Base-by-base conservation (phyloP, 2,113 vertebrate genomes). In the Tapirus terrestris region DNA sequence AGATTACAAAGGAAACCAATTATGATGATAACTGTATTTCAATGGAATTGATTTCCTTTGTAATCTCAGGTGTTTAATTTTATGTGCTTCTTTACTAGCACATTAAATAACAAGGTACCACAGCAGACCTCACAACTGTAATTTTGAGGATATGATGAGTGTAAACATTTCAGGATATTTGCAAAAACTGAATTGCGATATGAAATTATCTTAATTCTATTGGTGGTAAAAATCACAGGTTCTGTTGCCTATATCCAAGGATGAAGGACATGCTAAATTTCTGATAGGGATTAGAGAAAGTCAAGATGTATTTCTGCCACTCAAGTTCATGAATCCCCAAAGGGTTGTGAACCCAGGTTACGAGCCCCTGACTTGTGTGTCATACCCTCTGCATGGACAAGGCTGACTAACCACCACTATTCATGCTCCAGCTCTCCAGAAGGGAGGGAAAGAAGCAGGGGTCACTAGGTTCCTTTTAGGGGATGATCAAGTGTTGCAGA, bases 1-100 rank as follows among this genome's bases (percentile, higher is more conserved):
- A 95, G 73, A 91, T 60, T 63, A 87, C 31, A 72, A 31, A 60
- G 36, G 45, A 61, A 87, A 72, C 6, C n/a, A 51, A 33, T 43
- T 39, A 58, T 58, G 77, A n/a, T 23, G 12, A n/a, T 75, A 56
- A 39, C 8, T 65, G 5, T 16, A 70, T 48, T 70, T 68, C 39
- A 39, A 2, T 56, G 13, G 51, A n/a, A 43, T 23, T 25, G 68
- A 77, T 53, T 88, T 45, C 33, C 60, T 33, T 33, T 68, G 31
- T 56, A 63, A 61, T 39, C 14, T 23, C 13, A 4, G 0, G 2
- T 68, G 43, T 51, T 80, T 65, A 56, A 65, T 39, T 88, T 39
- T 63, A 73, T 23, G 13, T 60, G 43, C 25, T 92, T 77, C 45
- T 81, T 80, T 53, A 45, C 5, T 17, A 39, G 18, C 65, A 36